These are phyloP conservation scores for Sarcophilus harrisii DNA, from an alignment of 2,797 vertebrate species.

Conservation along the genomic window DNA sequence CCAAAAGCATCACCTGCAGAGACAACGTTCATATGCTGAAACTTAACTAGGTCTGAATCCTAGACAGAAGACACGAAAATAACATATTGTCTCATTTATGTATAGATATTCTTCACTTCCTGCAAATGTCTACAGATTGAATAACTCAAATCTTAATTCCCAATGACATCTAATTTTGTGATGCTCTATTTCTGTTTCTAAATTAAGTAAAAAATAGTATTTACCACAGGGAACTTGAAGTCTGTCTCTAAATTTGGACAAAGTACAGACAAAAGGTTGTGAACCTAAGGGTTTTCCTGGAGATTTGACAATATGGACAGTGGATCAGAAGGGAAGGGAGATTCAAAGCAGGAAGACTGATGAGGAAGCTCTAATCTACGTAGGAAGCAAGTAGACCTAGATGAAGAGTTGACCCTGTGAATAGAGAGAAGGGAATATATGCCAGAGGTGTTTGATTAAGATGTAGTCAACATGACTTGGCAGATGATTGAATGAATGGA, in stretches of 20 bases:
- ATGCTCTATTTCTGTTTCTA: not conserved
- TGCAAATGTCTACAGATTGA: conserved; percentile 44
- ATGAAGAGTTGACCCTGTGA: not conserved
- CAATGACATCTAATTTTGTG: not conserved
- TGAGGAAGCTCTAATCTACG: not conserved
- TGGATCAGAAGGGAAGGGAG: not conserved
- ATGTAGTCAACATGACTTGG: not conserved
- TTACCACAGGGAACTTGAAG: not conserved
- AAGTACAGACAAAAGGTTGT: not conserved
- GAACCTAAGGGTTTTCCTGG: not conserved
- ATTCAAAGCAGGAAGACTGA: not conserved
- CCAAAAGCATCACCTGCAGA: not conserved
- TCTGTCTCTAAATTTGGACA: not conserved
- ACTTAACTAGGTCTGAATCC: conserved; percentile 29
- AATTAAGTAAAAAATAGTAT: not conserved
- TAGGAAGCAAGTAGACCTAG: not conserved
- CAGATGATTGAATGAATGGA: not conserved
- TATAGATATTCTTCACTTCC: not conserved
- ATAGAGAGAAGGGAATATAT: not conserved
- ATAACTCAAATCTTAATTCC: conserved; percentile 43
- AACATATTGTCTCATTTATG: not conserved
- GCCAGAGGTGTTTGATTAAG: not conserved
- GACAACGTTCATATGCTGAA: not conserved
- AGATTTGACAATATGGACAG: not conserved
- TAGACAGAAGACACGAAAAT: conserved; percentile 33